A percentile compares a stretch with the other conserved stretches of the same genome.
phyloP scores from a whole-genome alignment of 2,113 vertebrate species.

The Capreolus pygargus region DNA sequence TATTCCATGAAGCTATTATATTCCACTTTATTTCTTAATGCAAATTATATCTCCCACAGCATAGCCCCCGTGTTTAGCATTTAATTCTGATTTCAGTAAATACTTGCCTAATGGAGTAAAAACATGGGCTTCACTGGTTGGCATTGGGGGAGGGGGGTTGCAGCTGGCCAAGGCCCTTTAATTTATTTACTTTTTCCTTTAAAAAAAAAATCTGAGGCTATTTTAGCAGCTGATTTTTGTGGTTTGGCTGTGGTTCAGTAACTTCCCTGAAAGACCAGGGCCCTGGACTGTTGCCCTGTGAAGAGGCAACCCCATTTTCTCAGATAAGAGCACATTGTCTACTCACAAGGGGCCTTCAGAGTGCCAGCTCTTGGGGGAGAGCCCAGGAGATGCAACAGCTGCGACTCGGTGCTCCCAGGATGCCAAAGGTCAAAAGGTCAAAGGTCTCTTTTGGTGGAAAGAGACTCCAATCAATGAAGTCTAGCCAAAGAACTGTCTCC shows the following conservation, averaged over 20 bases:
- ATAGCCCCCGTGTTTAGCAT: neutral
- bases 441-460: slow-evolving; percentile 19
- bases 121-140: neutral
- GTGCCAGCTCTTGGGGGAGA: neutral
- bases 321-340: slow-evolving; percentile 54
- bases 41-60: neutral
- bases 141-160: no score
- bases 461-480: neutral
- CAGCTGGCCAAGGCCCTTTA: neutral
- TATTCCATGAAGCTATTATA: neutral
- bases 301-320: slow-evolving; percentile 24
- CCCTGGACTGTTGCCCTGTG: neutral
- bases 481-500: neutral
- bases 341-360: slow-evolving; percentile 26
- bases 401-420: neutral
- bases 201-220: neutral
- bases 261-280: slow-evolving; percentile 40
- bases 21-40: neutral
- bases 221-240: slow-evolving; percentile 50
- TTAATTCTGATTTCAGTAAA: neutral
- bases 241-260: slow-evolving; percentile 51
- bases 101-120: neutral
- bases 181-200: neutral
- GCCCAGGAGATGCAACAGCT: slow-evolving; percentile 36
- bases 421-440: slow-evolving; percentile 45